Base-by-base conservation (phyloP, 2,113 vertebrate genomes). In the Calcarius ornatus region DNA sequence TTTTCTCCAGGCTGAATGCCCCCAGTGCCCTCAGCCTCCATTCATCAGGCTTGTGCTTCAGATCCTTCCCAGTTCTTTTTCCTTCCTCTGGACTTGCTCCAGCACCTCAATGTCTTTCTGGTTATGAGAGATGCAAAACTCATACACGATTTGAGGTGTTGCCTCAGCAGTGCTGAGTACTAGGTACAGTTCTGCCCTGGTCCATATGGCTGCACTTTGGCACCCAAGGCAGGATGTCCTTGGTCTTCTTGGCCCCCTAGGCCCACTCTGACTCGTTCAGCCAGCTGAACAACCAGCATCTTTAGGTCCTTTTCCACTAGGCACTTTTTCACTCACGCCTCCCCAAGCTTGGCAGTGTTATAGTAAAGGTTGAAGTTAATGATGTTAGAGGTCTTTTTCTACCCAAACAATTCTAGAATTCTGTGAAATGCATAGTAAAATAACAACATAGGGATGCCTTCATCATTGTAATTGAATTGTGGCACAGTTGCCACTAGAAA, bases 1-100 rank as follows among this genome's bases (percentile, higher is more conserved):
- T 50, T 65, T 81, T 65, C 31, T 65, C 50, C 18, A 65, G 31
- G 35, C 50, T 72, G 21, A 57, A 5, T 5, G 15, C 10, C 11
- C 6, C 11, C 25, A 42, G 25, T 50, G 80, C 59, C 22, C 18
- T 37, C 50, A 57, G 25, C 37, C 10, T 59, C 15, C 17, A 6
- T 31, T 64, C 9, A 8, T 23, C 27, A 5, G 5, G 12, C 12
- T 31, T 50, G 21, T 72, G 3, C 37, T 64, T 42, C 30, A 56
- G 57, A 42, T 18, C 7, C 16, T 42, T 42, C 9, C 21, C 20
- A 33, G 42, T 15, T 56, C 30, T 25, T 3, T 37, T 42, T 48
- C 7, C 5, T 18, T 43, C n/a, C 27, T 57, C 37, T 59, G 59
- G 23, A 16, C 51, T 43, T 0, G 0, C 8, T 73, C 31, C 50